Percentiles rank a stretch among this genome's conserved stretches.
Evolutionary conservation across 1,140 invertebrate genomes (phyloP).

Genomic region (Ceratitis capitata): DNA sequence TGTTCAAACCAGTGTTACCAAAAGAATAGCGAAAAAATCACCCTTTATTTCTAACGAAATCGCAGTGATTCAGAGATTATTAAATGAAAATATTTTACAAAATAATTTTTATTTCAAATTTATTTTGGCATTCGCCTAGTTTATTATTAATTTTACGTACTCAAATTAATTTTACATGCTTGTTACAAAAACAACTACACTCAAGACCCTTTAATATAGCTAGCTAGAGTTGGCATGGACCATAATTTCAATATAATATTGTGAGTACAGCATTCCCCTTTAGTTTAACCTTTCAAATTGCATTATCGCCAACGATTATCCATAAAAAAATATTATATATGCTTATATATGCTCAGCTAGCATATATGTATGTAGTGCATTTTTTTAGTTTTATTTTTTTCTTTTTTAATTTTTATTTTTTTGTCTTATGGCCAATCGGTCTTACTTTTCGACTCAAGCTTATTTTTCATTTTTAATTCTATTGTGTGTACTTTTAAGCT

Average conservation of each 20-base stretch:
- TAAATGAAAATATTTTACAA: not conserved
- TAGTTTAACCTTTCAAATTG: conserved; percentile 27
- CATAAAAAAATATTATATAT: not conserved
- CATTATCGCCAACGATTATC: not conserved
- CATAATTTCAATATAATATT: not conserved
- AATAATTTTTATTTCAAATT: not conserved
- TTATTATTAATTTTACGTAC: not conserved
- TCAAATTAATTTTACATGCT: not conserved
- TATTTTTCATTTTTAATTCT: not conserved
- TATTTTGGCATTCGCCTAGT: not conserved
- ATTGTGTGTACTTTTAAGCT: not conserved
- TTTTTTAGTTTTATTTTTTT: not conserved
- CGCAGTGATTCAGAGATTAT: not conserved
- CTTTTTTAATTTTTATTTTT: not conserved
- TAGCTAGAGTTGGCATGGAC: too few species aligned
- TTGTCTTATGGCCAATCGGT: not conserved
- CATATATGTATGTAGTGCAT: not conserved
- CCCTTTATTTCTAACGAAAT: too few species aligned
- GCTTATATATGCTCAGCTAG: not conserved
- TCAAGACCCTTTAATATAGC: too few species aligned
- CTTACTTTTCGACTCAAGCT: not conserved
- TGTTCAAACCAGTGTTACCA: too few species aligned
- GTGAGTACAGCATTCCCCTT: not conserved
- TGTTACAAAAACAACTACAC: too few species aligned
- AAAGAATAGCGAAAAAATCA: too few species aligned